Conservation (phyloP, 2,888 invertebrate species). For the Seira sanloemensis region DNA sequence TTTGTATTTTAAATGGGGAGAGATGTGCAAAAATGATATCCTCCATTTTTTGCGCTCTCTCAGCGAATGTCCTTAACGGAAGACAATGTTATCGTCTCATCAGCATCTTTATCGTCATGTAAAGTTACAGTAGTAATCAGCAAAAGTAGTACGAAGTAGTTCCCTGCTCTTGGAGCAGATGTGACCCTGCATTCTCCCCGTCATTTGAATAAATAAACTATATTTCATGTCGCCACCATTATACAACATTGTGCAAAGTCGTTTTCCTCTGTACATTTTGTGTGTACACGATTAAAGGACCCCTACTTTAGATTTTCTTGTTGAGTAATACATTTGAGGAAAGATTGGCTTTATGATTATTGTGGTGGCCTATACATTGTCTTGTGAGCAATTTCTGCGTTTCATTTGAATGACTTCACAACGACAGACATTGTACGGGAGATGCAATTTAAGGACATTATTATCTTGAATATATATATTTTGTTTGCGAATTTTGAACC, state of each 20-base stretch:
- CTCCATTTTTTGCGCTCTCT: background rate
- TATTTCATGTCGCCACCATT: slow-evolving; percentile 32
- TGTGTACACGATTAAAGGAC: background rate
- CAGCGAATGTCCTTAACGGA: background rate
- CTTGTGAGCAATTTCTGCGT: background rate
- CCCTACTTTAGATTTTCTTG: background rate
- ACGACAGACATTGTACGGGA: background rate
- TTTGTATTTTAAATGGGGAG: background rate
- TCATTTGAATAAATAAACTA: slow-evolving; percentile 53
- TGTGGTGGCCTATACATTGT: background rate
- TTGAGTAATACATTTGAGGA: slow-evolving; percentile 28
- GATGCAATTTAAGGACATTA: background rate
- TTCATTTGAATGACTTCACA: background rate
- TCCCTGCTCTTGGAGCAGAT: slow-evolving; percentile 36
- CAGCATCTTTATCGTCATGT: background rate
- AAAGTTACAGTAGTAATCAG: background rate
- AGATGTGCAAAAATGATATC: slow-evolving; percentile 25
- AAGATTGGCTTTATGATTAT: slow-evolving; percentile 35
- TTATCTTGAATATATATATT: slow-evolving; percentile 23
- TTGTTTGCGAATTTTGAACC: slow-evolving; percentile 2
- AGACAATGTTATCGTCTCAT: background rate
- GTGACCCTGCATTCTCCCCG: slow-evolving; percentile 41
- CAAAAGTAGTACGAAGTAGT: slow-evolving; percentile 18
- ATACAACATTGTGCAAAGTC: slow-evolving; percentile 15
- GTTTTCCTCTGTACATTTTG: background rate